These are phyloP conservation scores for Delichon dasypus DNA, from an alignment of 2,797 vertebrate genomes.

Conservation along the genomic window DNA sequence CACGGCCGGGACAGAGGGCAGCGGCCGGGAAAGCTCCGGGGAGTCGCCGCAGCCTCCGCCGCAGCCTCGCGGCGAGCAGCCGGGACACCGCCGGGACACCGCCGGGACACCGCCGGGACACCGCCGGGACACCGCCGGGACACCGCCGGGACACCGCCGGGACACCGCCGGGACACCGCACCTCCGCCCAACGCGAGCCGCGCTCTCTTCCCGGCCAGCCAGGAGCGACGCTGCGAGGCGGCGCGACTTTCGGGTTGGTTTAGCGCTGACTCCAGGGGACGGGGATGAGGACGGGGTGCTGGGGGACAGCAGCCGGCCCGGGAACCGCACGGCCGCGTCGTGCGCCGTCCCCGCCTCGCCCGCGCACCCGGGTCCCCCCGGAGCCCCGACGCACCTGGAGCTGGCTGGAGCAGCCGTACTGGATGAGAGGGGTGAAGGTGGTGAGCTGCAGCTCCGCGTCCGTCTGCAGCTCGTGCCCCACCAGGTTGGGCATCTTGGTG, in stretches of 20 bases:
- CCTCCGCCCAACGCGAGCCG: not conserved
- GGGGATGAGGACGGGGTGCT: not conserved
- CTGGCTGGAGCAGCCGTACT: slow-evolving; percentile 98
- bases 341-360: not conserved
- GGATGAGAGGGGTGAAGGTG: slow-evolving; percentile 96
- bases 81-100: not conserved
- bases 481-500: slow-evolving; percentile 98
- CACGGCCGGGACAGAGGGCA: not conserved
- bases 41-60: not conserved
- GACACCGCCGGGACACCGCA: not conserved
- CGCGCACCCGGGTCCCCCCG: not conserved
- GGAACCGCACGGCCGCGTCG: not conserved
- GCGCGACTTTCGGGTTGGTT: not conserved
- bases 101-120: not conserved
- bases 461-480: slow-evolving; percentile 94
- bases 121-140: not conserved
- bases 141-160: not conserved
- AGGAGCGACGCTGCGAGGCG: not conserved
- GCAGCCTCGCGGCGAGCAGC: not conserved
- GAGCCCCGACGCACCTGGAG: slow-evolving; percentile 86
- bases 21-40: not conserved
- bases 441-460: slow-evolving; percentile 97
- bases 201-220: not conserved
- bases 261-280: not conserved
- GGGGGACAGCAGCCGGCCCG: not conserved